Evolutionary conservation across 2,797 vertebrate species (phyloP), one percentile per base, ranked within the genome.

Genomic region (Oreochromis mossambicus): DNA sequence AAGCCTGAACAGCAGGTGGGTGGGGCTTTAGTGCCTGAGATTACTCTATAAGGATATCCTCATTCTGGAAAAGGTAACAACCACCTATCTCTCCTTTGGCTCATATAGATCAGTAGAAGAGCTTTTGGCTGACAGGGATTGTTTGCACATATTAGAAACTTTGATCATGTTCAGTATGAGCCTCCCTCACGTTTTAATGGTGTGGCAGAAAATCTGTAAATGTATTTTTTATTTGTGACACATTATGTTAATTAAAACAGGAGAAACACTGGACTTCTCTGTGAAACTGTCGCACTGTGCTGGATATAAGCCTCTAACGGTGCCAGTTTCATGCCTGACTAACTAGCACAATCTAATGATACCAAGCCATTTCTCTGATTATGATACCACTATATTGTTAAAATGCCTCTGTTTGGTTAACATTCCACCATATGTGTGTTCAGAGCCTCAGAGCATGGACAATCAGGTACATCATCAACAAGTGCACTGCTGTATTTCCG

Each of bases 401-500:
- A 36, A 4, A 17, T 12, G 7, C 26, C 56, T 34, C 79, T 70
- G 10, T 46, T 79, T 68, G 21, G 32, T 78, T 76, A 76, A 54
- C 19, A 14, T 51, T n/a, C 13, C 26, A 10, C 50, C 50, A 3
- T 7, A 52, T 15, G 19, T 24, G 70, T 81, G 79, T 61, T 21
- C 58, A 36, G 58, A 24, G 43, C n/a, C 24, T 75, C 36, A 75
- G 36, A 84, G 58, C 70, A 78, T 6, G 14, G 88, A 92, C 90
- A 92, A 92, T 94, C 89, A 61, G 52, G 75, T 11, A 8, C 86
- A 38, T 68, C 51, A 73, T 76, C 52, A 50, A 79, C 80, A 81
- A 80, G 54, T 56, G 58, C 61, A 70, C 43, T 73, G 81, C 78
- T 73, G 9, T 19, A 29, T 43, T 63, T 88, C 56, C 68, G 79